Evolutionary conservation across 2,797 vertebrate species (phyloP).

Genomic region (Steatocranus sp.): DNA sequence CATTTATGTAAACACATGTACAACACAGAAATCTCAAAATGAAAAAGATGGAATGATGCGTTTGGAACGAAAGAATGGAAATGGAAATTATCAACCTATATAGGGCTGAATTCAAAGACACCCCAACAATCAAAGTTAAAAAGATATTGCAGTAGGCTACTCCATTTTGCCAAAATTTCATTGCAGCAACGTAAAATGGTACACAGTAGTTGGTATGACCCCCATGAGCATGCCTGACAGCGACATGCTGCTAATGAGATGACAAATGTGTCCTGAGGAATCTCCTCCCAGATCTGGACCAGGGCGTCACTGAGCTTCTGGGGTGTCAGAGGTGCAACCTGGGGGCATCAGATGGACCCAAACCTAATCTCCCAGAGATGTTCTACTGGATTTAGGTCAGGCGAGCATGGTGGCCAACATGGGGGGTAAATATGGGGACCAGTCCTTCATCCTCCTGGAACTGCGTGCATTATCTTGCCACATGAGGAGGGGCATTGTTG

Average conservation of each 20-base stretch:
- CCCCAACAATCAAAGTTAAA: neutral
- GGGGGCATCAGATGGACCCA: neutral
- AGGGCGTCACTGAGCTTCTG: neutral
- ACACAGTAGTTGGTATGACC: neutral
- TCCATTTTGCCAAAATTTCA: neutral
- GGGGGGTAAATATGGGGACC: neutral
- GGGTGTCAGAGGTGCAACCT: accelerated
- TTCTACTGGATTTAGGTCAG: neutral
- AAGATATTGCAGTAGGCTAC: neutral
- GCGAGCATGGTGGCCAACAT: accelerated
- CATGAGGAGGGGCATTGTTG: neutral
- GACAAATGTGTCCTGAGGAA: neutral
- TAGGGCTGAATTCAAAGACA: neutral
- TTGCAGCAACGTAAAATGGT: neutral
- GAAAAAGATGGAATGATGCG: accelerated
- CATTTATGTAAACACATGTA: neutral
- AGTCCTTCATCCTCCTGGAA: neutral
- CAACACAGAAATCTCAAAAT: neutral
- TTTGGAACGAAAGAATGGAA: accelerated
- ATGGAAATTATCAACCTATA: neutral
- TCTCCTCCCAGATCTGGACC: neutral
- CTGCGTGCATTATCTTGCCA: neutral
- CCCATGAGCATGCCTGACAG: neutral
- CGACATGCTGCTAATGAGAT: neutral
- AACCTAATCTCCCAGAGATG: neutral